Evolutionary conservation across 1,140 invertebrate species (phyloP).

Genomic region (Papilio polytes): DNA sequence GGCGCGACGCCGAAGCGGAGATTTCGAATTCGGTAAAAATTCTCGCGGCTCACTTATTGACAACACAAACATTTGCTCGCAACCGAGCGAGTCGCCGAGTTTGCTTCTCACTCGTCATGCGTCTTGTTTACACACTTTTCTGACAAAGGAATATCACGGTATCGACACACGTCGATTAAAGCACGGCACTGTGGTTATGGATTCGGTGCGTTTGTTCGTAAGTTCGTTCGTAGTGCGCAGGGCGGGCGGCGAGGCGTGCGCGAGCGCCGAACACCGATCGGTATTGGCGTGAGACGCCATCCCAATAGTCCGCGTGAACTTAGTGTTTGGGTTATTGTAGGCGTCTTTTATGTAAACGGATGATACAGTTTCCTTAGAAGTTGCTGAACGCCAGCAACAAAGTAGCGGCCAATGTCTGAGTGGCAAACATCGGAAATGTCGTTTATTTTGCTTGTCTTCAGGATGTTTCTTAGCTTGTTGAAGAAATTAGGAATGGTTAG

Average conservation of each 20-base stretch:
- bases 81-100: conserved; percentile 49
- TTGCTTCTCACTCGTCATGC: conserved; percentile 55
- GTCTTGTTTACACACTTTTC: conserved; percentile 52
- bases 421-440: conserved; percentile 5
- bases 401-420: conserved; percentile 24
- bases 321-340: conserved; percentile 56
- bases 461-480: conserved; percentile 9
- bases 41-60: conserved; percentile 65
- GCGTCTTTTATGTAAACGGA: conserved; percentile 38
- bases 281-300: conserved; percentile 63
- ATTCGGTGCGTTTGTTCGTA: conserved; percentile 57
- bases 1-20: conserved; percentile 15
- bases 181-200: conserved; percentile 64
- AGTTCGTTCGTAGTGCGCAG: conserved; percentile 42
- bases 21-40: conserved; percentile 62
- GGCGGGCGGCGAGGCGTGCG: conserved; percentile 80
- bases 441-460: conserved; percentile 11
- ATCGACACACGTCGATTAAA: conserved; percentile 31
- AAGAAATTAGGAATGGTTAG: conserved; percentile 1
- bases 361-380: conserved; percentile 33
- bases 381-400: conserved; percentile 24
- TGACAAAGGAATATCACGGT: conserved; percentile 30
- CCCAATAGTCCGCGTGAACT: conserved; percentile 53
- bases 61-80: conserved; percentile 70
- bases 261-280: conserved; percentile 65